Conservation (phyloP, 2,113 vertebrate genomes). For the Nerophis ophidion region DNA sequence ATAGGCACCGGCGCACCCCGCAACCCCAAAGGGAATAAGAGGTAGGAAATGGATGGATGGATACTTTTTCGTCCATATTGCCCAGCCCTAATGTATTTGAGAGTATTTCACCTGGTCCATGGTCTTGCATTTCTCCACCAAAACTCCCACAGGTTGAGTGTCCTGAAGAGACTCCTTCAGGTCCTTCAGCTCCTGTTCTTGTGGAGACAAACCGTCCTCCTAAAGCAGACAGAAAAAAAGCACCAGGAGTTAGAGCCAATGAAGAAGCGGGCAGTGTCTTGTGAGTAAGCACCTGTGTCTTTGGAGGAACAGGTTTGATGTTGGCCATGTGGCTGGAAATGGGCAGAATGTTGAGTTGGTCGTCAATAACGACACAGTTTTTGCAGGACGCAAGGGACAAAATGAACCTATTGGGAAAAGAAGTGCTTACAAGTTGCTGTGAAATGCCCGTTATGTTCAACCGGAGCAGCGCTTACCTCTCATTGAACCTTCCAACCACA, state of each 20-base stretch:
- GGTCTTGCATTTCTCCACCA: constrained; percentile 89
- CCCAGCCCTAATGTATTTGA: neutral
- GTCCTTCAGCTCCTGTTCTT: constrained; percentile 83
- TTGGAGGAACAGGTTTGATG: constrained; percentile 83
- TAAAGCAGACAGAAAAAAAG: constrained; percentile 35
- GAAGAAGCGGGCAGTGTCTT: neutral
- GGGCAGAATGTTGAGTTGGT: constrained; percentile 91
- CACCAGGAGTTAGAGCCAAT: neutral
- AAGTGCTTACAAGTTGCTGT: neutral
- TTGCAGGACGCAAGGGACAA: constrained; percentile 89
- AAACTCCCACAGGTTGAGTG: constrained; percentile 88
- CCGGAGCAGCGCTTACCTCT: constrained; percentile 71
- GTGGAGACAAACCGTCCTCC: constrained; percentile 78
- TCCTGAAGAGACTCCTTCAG: constrained; percentile 92
- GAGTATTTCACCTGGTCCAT: constrained; percentile 83
- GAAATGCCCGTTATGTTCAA: neutral
- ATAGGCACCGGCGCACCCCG: too few species aligned
- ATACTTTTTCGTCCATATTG: too few species aligned
- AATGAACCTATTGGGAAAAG: constrained; percentile 77
- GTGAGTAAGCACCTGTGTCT: constrained; percentile 71
- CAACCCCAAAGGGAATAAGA: too few species aligned
- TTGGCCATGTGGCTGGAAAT: constrained; percentile 85
- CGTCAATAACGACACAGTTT: constrained; percentile 91
- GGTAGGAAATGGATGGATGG: too few species aligned
- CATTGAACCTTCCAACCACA: constrained; percentile 93